phyloP scores from a whole-genome alignment of 2,797 vertebrate species.

The Lithobates pipiens region DNA sequence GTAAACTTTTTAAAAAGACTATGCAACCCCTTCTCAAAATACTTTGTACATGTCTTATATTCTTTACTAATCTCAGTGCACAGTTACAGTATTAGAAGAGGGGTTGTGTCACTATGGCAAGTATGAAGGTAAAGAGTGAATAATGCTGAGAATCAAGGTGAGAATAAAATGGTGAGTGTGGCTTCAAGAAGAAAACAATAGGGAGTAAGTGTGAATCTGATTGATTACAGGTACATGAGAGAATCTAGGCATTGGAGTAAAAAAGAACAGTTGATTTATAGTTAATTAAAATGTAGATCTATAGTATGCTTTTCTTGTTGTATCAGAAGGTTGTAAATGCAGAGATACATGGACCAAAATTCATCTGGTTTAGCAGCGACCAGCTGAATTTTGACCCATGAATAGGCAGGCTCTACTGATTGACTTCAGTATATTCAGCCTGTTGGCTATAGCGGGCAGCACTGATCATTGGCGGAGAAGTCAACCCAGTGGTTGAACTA shows the following conservation, averaged over 20 bases:
- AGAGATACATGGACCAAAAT: too few relatives aligned
- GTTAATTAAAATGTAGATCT: background rate
- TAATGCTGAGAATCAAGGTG: constrained; percentile 2
- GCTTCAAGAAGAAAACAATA: constrained; percentile 6
- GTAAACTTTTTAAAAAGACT: too few relatives aligned
- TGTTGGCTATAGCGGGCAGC: too few relatives aligned
- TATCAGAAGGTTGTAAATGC: background rate
- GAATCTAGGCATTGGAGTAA: background rate
- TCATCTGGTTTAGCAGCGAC: too few relatives aligned
- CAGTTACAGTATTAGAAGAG: background rate
- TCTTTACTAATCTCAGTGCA: background rate
- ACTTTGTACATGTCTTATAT: background rate
- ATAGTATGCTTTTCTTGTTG: background rate
- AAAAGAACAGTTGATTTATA: background rate
- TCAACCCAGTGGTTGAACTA: too few relatives aligned
- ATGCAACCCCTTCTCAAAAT: too few relatives aligned
- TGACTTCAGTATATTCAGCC: too few relatives aligned
- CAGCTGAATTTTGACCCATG: too few relatives aligned
- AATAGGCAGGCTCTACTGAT: too few relatives aligned
- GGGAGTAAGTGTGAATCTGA: background rate
- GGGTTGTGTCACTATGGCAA: background rate
- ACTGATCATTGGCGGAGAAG: too few relatives aligned
- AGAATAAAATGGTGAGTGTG: background rate
- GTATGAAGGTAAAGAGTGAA: background rate
- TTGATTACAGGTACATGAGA: background rate